These are phyloP conservation scores for Prunella himalayana DNA, from an alignment of 2,113 vertebrate species.

Conservation along the genomic window DNA sequence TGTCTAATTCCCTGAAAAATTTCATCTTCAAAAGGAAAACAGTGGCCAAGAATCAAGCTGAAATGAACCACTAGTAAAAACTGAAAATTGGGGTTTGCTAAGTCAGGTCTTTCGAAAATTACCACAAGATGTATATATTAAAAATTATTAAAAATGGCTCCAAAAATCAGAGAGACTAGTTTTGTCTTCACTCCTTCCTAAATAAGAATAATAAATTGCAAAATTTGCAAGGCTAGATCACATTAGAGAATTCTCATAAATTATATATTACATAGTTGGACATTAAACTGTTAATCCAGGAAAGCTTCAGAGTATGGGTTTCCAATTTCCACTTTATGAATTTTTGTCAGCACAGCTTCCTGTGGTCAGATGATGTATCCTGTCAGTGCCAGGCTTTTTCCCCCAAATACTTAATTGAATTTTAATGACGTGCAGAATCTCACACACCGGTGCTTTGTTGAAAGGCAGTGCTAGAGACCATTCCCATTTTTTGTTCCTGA, in stretches of 20 bases:
- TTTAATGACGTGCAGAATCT: not conserved
- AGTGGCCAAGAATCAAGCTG: not conserved
- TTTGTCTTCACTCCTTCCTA: not conserved
- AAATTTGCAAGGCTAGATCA: not conserved
- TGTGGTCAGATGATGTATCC: slow-evolving; percentile 5
- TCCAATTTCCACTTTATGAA: slow-evolving; percentile 46
- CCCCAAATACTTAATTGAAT: not conserved
- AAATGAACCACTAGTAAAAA: not conserved
- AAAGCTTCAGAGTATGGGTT: slow-evolving; percentile 1
- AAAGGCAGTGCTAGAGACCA: not conserved
- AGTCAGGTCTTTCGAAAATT: not conserved
- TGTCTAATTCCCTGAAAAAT: not conserved
- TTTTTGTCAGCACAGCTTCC: slow-evolving; percentile 54
- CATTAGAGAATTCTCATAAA: not conserved
- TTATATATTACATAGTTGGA: not conserved
- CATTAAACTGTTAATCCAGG: slow-evolving; percentile 18
- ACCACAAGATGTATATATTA: not conserved
- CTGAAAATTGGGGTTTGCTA: not conserved
- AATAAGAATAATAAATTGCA: not conserved
- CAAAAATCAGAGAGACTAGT: not conserved
- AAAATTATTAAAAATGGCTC: not conserved
- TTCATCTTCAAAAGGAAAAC: not conserved
- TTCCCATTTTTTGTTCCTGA: not conserved
- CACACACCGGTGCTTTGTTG: not conserved
- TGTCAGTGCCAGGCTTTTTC: not conserved